Evolutionary conservation across 2,888 invertebrate genomes (phyloP).

Genomic region (Mythimna albipuncta): DNA sequence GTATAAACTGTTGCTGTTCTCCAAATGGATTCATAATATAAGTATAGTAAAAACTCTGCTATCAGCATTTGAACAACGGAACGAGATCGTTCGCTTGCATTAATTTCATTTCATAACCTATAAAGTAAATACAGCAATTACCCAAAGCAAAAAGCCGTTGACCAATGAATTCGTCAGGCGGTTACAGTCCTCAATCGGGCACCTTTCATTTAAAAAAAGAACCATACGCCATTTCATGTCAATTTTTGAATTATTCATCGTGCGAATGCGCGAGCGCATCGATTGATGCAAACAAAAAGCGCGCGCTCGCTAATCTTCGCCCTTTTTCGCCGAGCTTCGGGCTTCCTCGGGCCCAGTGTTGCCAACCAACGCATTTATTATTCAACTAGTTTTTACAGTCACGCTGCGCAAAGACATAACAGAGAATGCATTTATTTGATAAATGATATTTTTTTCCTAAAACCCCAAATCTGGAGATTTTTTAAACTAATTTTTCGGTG

Average conservation of each 20-base stretch:
- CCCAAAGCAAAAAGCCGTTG: slow-evolving; percentile 88
- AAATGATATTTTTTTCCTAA: slow-evolving; percentile 85
- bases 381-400: slow-evolving; percentile 89
- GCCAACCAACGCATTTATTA: slow-evolving; percentile 87
- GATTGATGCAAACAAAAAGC: slow-evolving; percentile 91
- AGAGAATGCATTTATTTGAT: slow-evolving; percentile 89
- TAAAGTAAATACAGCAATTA: slow-evolving; percentile 88
- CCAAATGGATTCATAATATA: slow-evolving; percentile 58
- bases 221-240: slow-evolving; percentile 91
- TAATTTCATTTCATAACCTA: slow-evolving; percentile 75
- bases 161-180: slow-evolving; percentile 91
- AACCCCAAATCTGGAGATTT: slow-evolving; percentile 62
- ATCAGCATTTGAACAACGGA: slow-evolving; percentile 46
- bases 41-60: slow-evolving; percentile 47
- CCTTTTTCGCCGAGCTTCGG: slow-evolving; percentile 84
- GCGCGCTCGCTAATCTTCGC: slow-evolving; percentile 89
- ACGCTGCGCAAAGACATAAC: slow-evolving; percentile 89
- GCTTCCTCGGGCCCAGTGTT: slow-evolving; percentile 85
- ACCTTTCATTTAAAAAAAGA: slow-evolving; percentile 90
- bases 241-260: slow-evolving; percentile 91
- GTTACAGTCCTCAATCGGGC: slow-evolving; percentile 91
- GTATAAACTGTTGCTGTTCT: slow-evolving; percentile 65
- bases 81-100: slow-evolving; percentile 55
- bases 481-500: slow-evolving; percentile 83
- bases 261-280: slow-evolving; percentile 91